Percentiles rank a stretch among this genome's conserved stretches.
Evolutionary conservation across 2,888 invertebrate species (phyloP).

Genomic region (Steromphala cineraria): DNA sequence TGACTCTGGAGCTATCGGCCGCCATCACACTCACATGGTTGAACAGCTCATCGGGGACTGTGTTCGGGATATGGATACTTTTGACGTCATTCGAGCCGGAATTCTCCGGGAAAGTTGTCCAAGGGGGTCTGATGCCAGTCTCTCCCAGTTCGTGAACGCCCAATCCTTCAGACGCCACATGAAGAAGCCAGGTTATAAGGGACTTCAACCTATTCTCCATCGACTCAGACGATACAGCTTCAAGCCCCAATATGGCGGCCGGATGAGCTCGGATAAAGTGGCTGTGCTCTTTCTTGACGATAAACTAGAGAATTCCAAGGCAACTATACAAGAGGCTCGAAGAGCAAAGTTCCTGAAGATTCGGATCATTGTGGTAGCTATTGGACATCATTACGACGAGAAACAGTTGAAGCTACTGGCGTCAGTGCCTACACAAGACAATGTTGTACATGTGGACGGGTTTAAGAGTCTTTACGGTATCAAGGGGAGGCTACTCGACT

Average conservation of each 20-base stretch:
- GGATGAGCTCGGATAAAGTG: constrained; percentile 27
- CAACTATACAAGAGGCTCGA: constrained; percentile 26
- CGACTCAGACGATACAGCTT: constrained; percentile 23
- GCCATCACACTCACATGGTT: constrained; percentile 27
- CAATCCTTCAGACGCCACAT: neutral
- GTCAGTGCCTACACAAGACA: neutral
- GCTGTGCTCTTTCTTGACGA: constrained; percentile 36
- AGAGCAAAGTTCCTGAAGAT: constrained; percentile 31
- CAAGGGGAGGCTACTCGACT: neutral
- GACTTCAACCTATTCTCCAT: constrained; percentile 24
- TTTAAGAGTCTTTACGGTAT: neutral
- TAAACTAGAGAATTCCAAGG: constrained; percentile 18
- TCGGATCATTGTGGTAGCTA: constrained; percentile 27
- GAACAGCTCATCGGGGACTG: constrained; percentile 26
- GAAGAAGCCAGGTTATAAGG: neutral
- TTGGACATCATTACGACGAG: constrained; percentile 12
- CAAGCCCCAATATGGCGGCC: constrained; percentile 2
- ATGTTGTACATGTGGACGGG: neutral
- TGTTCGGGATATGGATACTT: constrained; percentile 21
- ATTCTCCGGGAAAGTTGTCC: constrained; percentile 25
- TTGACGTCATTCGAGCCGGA: constrained; percentile 21
- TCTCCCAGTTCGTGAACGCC: constrained; percentile 4
- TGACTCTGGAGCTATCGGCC: constrained; percentile 23
- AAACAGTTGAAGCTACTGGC: neutral
- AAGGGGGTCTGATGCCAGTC: neutral